A percentile compares a stretch with the other conserved stretches of the same genome.
Evolutionary conservation across 2,113 vertebrate species (phyloP).

Genomic region (Todiramphus chloris): DNA sequence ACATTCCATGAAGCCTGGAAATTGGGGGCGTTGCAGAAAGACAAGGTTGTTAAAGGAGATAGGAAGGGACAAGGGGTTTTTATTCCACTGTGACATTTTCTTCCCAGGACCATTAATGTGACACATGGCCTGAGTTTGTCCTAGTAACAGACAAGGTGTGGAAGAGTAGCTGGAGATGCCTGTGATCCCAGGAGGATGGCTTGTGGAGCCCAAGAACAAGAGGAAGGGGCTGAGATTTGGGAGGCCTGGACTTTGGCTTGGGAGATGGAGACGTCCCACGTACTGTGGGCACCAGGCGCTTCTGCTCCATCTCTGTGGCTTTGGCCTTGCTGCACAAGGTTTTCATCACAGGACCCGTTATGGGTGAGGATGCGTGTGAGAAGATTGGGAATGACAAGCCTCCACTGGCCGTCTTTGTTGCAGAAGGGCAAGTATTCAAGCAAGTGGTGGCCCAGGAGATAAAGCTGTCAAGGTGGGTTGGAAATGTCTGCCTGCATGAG

Average conservation of each 20-base stretch:
- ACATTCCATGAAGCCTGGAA: conserved; percentile 2
- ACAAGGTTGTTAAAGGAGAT: conserved; percentile 31
- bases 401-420: neutral
- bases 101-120: neutral
- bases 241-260: neutral
- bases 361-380: fast-evolving
- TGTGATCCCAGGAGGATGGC: neutral
- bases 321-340: neutral
- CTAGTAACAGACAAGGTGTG: neutral
- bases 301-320: neutral
- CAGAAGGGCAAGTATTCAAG: neutral
- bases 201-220: neutral
- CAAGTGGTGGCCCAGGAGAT: neutral
- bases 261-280: neutral
- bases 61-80: neutral
- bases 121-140: neutral
- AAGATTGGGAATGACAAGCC: neutral
- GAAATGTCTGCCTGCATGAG: neutral
- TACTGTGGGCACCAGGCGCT: neutral
- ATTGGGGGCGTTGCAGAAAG: conserved; percentile 28
- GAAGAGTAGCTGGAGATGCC: neutral
- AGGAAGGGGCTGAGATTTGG: neutral
- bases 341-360: neutral
- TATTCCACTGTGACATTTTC: neutral
- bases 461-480: neutral